phyloP scores from a whole-genome alignment of 2,888 invertebrate species.

The Onchidella celtica region DNA sequence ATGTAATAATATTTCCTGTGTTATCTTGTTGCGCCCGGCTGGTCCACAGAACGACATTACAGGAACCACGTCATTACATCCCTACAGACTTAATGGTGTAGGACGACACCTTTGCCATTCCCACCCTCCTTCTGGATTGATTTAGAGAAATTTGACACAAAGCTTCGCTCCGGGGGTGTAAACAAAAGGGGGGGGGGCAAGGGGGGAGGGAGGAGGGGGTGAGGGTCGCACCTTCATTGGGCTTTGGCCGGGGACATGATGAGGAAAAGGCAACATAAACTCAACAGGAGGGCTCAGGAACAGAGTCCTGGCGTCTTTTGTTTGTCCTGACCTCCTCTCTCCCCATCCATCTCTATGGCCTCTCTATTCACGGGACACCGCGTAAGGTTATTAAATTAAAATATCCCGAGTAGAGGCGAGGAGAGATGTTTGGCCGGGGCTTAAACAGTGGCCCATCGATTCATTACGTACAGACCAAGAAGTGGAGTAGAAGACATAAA shows the following conservation, averaged over 20 bases:
- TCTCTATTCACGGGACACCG: conserved; percentile 96
- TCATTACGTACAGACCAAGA: no score
- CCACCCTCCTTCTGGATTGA: background rate
- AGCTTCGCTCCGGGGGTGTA: background rate
- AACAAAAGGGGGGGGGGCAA: background rate
- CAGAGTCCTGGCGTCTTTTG: conserved; percentile 93
- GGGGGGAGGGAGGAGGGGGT: background rate
- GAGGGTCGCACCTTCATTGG: no score
- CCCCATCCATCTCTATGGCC: conserved; percentile 98
- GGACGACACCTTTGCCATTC: no score
- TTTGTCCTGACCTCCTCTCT: conserved; percentile 94
- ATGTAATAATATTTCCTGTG: no score
- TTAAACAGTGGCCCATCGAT: no score
- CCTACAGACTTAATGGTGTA: no score
- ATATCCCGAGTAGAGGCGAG: background rate
- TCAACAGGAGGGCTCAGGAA: background rate
- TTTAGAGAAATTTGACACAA: background rate
- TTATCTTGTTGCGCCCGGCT: no score
- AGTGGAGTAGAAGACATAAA: no score
- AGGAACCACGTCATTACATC: no score
- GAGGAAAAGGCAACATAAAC: background rate
- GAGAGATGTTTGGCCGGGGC: no score
- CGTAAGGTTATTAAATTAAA: background rate
- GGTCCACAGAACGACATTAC: no score
- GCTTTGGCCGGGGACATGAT: background rate